Evolutionary conservation across 1,140 invertebrate species (phyloP).

Genomic region (Nilaparvata lugens): DNA sequence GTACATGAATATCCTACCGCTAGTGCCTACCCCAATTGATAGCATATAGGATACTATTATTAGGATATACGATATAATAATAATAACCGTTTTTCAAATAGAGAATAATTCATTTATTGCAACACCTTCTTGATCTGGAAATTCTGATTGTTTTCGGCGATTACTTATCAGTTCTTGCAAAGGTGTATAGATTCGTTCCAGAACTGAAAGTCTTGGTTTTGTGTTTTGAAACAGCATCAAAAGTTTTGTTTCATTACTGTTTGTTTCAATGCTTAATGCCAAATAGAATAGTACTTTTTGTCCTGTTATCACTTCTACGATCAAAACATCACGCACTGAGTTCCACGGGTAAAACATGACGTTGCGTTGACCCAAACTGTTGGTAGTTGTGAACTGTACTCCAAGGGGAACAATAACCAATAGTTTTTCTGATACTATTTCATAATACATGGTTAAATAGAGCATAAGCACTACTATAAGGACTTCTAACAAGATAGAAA

Average conservation of each 20-base stretch:
- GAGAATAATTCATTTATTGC: too few relatives aligned
- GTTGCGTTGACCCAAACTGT: neutral
- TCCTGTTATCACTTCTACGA: constrained; percentile 13
- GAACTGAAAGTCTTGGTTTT: neutral
- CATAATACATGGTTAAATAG: too few relatives aligned
- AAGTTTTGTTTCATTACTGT: neutral
- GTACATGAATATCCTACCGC: too few relatives aligned
- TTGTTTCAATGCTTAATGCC: neutral
- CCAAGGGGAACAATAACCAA: constrained; percentile 5
- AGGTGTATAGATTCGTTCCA: constrained; percentile 5
- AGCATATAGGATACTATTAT: too few relatives aligned
- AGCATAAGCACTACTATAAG: too few relatives aligned
- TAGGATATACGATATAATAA: too few relatives aligned
- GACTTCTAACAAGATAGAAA: too few relatives aligned
- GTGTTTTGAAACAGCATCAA: constrained; percentile 11
- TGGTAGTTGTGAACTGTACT: constrained; percentile 9
- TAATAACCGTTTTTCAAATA: too few relatives aligned
- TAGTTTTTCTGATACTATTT: neutral
- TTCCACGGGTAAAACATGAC: constrained; percentile 5
- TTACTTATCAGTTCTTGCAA: neutral
- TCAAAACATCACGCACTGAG: constrained; percentile 3
- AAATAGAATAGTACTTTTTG: constrained; percentile 8
- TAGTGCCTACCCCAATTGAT: too few relatives aligned
- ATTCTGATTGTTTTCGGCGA: too few relatives aligned
- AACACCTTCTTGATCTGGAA: too few relatives aligned